Percentiles rank a stretch among this genome's conserved stretches.
Evolutionary conservation across 2,888 invertebrate genomes (phyloP).

Genomic region (Dorcus parallelipipedus): DNA sequence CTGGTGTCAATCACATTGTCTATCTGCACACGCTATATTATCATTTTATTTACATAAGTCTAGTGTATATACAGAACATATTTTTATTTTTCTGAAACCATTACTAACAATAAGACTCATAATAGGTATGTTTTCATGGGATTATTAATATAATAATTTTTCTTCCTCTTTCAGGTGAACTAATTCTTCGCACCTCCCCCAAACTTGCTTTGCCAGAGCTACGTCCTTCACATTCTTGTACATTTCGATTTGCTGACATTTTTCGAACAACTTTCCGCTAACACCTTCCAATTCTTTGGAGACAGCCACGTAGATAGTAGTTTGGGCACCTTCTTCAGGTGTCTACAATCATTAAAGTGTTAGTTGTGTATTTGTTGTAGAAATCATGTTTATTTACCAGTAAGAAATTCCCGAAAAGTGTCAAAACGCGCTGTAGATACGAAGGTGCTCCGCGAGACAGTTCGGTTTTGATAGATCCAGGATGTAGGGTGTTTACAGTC

Average conservation of each 20-base stretch:
- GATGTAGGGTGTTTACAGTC: slow-evolving; percentile 44
- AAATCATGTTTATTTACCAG: no score
- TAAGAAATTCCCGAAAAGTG: no score
- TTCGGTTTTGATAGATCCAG: slow-evolving; percentile 42
- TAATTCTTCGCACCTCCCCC: slow-evolving; percentile 77
- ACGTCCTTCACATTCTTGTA: slow-evolving; percentile 60
- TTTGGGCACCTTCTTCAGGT: slow-evolving; percentile 76
- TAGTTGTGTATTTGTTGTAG: no score
- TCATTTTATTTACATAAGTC: no score
- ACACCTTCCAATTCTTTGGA: slow-evolving; percentile 70
- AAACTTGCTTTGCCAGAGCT: slow-evolving; percentile 70
- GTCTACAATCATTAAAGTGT: slow-evolving; percentile 47
- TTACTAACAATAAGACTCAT: no score
- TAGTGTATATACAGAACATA: no score
- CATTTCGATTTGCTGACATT: slow-evolving; percentile 65
- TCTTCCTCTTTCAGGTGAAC: slow-evolving; percentile 67
- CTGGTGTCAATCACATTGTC: no score
- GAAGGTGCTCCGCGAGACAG: slow-evolving; percentile 21
- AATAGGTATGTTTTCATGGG: no score
- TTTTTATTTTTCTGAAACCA: no score
- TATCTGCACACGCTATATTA: no score
- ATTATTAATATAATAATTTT: slow-evolving; percentile 18
- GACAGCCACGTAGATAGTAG: slow-evolving; percentile 70
- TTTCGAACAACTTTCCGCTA: slow-evolving; percentile 75
- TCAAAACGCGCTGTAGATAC: no score